A percentile compares a stretch with the other conserved stretches of the same genome.
These are phyloP conservation scores for Cepphus grylle DNA, from an alignment of 2,113 vertebrate species.

Conservation along the genomic window DNA sequence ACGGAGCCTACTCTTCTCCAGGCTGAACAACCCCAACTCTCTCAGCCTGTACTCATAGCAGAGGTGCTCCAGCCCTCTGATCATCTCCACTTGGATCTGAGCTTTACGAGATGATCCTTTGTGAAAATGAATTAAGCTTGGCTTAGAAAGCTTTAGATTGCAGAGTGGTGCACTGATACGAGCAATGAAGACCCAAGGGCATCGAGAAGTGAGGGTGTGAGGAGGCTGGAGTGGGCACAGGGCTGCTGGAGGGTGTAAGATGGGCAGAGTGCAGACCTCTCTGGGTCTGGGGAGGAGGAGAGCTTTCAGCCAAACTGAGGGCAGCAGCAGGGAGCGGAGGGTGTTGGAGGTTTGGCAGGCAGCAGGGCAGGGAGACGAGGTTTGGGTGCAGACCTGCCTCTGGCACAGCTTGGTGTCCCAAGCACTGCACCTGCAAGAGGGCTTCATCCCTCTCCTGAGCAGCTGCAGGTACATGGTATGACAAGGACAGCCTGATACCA, in stretches of 20 bases:
- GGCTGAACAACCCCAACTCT: too few species aligned
- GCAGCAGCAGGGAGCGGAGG: not conserved
- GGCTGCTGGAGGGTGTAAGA: not conserved
- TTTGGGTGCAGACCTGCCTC: not conserved
- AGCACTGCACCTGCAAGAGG: not conserved
- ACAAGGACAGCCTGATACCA: not conserved
- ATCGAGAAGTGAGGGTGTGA: not conserved
- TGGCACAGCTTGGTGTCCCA: not conserved
- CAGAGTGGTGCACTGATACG: not conserved
- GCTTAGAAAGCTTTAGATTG: not conserved
- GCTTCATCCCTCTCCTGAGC: not conserved
- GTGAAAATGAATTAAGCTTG: not conserved
- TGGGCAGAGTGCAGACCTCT: not conserved
- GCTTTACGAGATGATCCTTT: not conserved
- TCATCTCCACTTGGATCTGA: not conserved
- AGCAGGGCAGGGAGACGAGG: not conserved
- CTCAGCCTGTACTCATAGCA: too few species aligned
- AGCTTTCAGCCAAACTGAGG: not conserved
- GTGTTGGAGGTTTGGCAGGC: not conserved
- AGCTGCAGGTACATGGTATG: not conserved
- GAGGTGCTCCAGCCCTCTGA: too few species aligned
- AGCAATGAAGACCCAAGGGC: not conserved
- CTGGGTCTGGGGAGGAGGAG: not conserved
- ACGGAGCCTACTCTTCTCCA: too few species aligned
- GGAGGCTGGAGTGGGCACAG: rapidly evolving